Evolutionary conservation across 2,113 vertebrate species (phyloP).

Genomic region (Chaenocephalus aceratus): DNA sequence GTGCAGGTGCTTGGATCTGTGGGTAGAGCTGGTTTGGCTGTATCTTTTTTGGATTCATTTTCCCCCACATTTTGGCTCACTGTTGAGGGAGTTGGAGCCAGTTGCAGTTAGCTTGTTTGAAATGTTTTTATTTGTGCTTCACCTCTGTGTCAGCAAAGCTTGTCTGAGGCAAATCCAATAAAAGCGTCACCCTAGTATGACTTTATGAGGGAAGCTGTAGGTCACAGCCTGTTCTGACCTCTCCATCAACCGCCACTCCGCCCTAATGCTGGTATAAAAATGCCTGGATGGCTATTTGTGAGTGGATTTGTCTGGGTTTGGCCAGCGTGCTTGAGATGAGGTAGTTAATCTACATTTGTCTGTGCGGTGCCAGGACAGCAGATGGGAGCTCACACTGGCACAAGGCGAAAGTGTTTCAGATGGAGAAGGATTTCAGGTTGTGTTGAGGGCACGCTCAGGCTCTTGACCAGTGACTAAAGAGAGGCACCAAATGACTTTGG

Average conservation of each 20-base stretch:
- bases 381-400: slow-evolving; percentile 71
- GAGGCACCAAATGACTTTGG: slow-evolving; percentile 51
- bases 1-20: slow-evolving; percentile 57
- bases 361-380: slow-evolving; percentile 68
- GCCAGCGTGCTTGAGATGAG: slow-evolving; percentile 47
- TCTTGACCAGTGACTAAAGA: slow-evolving; percentile 42
- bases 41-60: slow-evolving; percentile 21
- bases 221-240: slow-evolving; percentile 25
- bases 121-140: not conserved
- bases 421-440: slow-evolving; percentile 44
- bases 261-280: slow-evolving; percentile 4
- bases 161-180: not conserved
- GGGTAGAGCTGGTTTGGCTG: slow-evolving; percentile 42
- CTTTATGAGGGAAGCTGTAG: slow-evolving; percentile 10
- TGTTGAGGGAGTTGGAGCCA: slow-evolving; percentile 22
- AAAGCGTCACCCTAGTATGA: not conserved
- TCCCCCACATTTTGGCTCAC: slow-evolving; percentile 10
- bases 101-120: not conserved
- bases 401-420: slow-evolving; percentile 61
- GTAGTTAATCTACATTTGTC: slow-evolving; percentile 63
- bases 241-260: slow-evolving; percentile 3
- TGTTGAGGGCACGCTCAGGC: slow-evolving; percentile 40
- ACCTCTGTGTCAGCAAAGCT: not conserved
- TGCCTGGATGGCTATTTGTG: not conserved
- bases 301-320: slow-evolving; percentile 16